Evolutionary conservation across 2,113 vertebrate species (phyloP).

Genomic region (Cyphotilapia sp.): DNA sequence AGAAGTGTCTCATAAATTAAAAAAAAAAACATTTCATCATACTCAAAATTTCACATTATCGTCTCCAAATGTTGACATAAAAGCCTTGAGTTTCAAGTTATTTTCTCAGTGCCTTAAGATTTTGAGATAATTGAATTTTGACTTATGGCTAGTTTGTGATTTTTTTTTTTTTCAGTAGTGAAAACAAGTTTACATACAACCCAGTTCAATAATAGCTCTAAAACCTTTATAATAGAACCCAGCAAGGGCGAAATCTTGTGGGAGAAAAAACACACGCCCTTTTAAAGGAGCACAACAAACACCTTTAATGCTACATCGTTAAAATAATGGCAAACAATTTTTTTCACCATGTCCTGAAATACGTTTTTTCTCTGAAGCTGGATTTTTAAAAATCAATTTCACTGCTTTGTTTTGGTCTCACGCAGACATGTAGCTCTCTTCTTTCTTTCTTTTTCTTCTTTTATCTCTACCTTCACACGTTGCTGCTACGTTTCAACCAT

Average conservation of each 20-base stretch:
- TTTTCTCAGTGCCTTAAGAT: not conserved
- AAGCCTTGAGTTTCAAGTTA: not conserved
- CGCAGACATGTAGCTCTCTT: not conserved
- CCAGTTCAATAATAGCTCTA: not conserved
- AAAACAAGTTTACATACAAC: not conserved
- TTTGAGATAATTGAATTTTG: not conserved
- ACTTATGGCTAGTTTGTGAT: not conserved
- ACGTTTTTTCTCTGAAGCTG: not conserved
- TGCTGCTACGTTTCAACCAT: not conserved
- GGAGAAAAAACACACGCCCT: not conserved
- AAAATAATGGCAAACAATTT: not conserved
- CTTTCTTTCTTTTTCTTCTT: not conserved
- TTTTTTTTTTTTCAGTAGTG: not conserved
- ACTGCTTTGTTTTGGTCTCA: not conserved
- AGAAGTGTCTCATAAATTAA: accelerated
- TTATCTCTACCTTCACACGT: not conserved
- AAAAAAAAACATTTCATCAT: not conserved
- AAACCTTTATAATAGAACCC: not conserved
- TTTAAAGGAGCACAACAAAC: not conserved
- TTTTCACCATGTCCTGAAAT: not conserved
- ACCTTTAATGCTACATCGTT: not conserved
- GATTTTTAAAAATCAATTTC: not conserved
- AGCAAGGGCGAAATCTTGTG: not conserved
- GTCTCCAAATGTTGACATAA: not conserved
- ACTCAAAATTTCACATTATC: not conserved